phyloP scores from a whole-genome alignment of 2,113 vertebrate genomes.

The Petroica traversi region DNA sequence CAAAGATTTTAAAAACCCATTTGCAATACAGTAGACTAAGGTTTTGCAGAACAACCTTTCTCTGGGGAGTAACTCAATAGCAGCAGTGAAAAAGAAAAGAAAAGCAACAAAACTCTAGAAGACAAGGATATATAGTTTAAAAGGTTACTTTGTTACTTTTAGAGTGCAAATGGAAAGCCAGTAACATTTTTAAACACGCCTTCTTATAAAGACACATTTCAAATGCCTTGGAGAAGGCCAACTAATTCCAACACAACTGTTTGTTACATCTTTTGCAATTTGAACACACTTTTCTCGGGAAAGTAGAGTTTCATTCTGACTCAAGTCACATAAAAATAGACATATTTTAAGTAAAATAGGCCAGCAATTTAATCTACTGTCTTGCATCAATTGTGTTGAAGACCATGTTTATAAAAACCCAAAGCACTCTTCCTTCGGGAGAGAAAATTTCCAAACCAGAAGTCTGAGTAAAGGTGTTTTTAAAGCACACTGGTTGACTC shows the following conservation, averaged over 20 bases:
- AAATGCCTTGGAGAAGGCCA: not conserved
- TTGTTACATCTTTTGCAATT: not conserved
- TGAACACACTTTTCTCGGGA: not conserved
- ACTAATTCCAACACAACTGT: not conserved
- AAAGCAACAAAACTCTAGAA: not conserved
- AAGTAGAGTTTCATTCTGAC: not conserved
- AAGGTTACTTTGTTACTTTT: not conserved
- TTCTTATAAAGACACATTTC: not conserved
- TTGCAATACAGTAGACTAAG: not conserved
- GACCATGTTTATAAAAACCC: not conserved
- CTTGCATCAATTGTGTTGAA: not conserved
- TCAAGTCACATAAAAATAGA: not conserved
- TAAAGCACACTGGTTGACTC: not conserved
- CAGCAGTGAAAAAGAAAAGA: not conserved
- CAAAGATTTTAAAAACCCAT: not conserved
- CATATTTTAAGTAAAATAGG: not conserved
- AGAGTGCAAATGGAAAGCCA: not conserved
- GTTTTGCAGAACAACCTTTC: not conserved
- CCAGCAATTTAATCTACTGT: not conserved
- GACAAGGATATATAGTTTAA: fast-evolving
- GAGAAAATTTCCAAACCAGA: not conserved
- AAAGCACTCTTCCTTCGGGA: not conserved
- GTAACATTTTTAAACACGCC: not conserved
- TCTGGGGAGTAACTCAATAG: not conserved
- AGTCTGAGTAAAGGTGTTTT: not conserved